phyloP scores from a whole-genome alignment of 2,113 vertebrate genomes.

The Malurus elegans region DNA sequence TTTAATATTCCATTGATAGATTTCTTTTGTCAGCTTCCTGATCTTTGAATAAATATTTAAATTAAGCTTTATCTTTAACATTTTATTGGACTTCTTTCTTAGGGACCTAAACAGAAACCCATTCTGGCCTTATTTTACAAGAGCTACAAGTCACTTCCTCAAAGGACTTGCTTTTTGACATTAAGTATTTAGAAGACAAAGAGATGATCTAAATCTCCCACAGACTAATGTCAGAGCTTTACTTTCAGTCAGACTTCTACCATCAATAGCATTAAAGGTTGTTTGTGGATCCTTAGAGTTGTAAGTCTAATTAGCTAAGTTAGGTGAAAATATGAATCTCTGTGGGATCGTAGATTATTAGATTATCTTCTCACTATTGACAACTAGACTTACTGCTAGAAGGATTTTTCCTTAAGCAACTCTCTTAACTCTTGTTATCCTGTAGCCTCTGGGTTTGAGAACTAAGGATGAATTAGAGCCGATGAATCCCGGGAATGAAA shows the following conservation, averaged over 20 bases:
- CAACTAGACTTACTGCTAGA: conserved; percentile 58
- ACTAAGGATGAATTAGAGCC: conserved; percentile 58
- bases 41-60: background rate
- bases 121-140: background rate
- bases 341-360: conserved; percentile 67
- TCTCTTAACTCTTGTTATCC: conserved; percentile 63
- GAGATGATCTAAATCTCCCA: background rate
- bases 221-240: conserved; percentile 39
- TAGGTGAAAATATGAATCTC: conserved; percentile 75
- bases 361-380: conserved; percentile 77
- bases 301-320: conserved; percentile 68
- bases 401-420: conserved; percentile 55
- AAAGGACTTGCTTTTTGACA: conserved; percentile 36
- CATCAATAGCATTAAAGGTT: conserved; percentile 54
- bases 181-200: conserved; percentile 62
- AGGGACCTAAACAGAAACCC: background rate
- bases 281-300: conserved; percentile 66
- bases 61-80: background rate
- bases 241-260: conserved; percentile 40
- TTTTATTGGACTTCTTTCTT: background rate
- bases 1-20: rapidly evolving
- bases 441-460: conserved; percentile 52
- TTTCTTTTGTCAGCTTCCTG: background rate
- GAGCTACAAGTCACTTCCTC: conserved; percentile 15
- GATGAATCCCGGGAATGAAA: conserved; percentile 70